Percentiles rank a stretch among this genome's conserved stretches.
Evolutionary conservation across 2,113 vertebrate genomes (phyloP).

Genomic region (Alosa alosa): DNA sequence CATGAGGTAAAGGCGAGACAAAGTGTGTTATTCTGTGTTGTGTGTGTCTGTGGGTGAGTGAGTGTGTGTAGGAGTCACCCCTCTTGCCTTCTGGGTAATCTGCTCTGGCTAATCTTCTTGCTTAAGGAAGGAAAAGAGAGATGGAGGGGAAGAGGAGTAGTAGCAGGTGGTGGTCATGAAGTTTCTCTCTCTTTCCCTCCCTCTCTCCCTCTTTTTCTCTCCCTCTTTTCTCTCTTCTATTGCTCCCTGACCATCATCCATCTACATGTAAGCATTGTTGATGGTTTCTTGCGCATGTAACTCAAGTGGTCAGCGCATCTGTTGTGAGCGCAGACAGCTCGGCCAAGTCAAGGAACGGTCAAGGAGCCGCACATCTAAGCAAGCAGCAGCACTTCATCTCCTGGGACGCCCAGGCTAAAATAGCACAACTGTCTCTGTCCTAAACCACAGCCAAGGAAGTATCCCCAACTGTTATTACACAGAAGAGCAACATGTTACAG

Average conservation of each 20-base stretch:
- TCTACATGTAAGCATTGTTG: background rate
- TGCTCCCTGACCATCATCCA: background rate
- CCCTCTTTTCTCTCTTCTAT: background rate
- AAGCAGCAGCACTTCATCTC: background rate
- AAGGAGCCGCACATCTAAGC: background rate
- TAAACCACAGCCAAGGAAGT: background rate
- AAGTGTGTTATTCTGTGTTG: background rate
- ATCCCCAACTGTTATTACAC: background rate
- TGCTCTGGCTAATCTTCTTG: constrained; percentile 31
- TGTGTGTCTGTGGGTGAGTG: constrained; percentile 21
- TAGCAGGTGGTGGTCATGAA: constrained; percentile 39
- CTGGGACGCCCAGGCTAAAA: background rate
- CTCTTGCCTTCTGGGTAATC: constrained; percentile 29
- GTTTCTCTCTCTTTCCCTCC: background rate
- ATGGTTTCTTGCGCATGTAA: constrained; percentile 28
- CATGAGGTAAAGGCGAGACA: background rate
- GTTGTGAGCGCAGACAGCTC: constrained; percentile 29
- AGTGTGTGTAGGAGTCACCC: constrained; percentile 2
- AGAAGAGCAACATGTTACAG: too few species aligned
- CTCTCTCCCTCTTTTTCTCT: constrained; percentile 5
- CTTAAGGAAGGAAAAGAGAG: background rate
- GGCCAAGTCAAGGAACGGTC: constrained; percentile 1
- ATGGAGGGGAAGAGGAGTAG: background rate
- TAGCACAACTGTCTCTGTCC: constrained; percentile 1
- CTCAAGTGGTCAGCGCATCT: constrained; percentile 34